These are phyloP conservation scores for Rhea pennata DNA, from an alignment of 2,113 vertebrate species.

Conservation along the genomic window DNA sequence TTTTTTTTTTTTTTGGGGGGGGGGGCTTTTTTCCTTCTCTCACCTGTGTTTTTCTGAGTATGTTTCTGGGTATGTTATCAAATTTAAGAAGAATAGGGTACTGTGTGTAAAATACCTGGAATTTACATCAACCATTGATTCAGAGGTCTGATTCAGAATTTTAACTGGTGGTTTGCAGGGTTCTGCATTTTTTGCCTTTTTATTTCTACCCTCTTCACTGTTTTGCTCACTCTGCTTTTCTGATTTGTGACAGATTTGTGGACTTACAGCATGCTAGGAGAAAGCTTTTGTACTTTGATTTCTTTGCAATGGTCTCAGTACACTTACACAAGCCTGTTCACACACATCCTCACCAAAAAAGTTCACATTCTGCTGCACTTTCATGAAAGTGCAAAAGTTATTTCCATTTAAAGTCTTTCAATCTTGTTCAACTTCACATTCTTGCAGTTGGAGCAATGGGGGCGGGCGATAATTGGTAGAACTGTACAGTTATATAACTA, in stretches of 20 bases:
- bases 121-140: neutral
- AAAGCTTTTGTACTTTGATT: neutral
- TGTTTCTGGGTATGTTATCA: neutral
- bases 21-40: too few species aligned
- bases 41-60: neutral
- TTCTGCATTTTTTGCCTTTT: neutral
- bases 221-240: neutral
- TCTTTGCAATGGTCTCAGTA: neutral
- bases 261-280: neutral
- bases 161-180: neutral
- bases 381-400: slow-evolving; percentile 1
- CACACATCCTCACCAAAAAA: fast-evolving
- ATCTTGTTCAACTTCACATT: slow-evolving; percentile 11
- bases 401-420: neutral
- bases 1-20: neutral
- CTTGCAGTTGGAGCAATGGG: slow-evolving; percentile 62
- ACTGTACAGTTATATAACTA: slow-evolving; percentile 54
- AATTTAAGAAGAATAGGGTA: neutral
- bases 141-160: neutral
- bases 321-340: neutral
- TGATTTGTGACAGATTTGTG: neutral
- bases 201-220: neutral
- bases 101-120: neutral
- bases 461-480: slow-evolving; percentile 60
- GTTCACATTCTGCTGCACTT: neutral